Conservation (phyloP, 2,797 vertebrate genomes). For the Gambusia yucatana region DNA sequence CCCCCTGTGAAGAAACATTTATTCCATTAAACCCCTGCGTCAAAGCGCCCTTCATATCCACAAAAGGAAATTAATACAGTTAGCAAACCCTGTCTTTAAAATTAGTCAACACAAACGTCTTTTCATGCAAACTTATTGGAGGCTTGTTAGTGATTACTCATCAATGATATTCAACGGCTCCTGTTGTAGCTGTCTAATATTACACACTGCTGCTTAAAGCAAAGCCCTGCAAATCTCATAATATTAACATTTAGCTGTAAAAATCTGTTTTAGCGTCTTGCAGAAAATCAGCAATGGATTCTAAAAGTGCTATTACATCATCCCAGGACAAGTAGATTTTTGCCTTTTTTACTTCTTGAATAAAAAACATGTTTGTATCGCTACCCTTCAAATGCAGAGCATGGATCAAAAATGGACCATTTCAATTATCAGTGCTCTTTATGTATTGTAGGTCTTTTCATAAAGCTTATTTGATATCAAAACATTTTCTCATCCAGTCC, state of each 20-base stretch:
- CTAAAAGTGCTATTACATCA: slow-evolving; percentile 50
- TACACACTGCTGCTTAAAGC: slow-evolving; percentile 27
- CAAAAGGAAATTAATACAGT: slow-evolving; percentile 57
- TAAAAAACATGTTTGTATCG: not conserved
- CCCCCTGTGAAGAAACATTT: slow-evolving; percentile 30
- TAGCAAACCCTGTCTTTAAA: slow-evolving; percentile 54
- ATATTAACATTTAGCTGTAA: slow-evolving; percentile 25
- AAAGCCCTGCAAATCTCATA: slow-evolving; percentile 21
- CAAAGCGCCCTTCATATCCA: slow-evolving; percentile 31
- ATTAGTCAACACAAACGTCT: slow-evolving; percentile 44
- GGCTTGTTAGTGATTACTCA: slow-evolving; percentile 56
- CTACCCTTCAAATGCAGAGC: not conserved
- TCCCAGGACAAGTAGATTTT: not conserved
- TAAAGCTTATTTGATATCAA: not conserved
- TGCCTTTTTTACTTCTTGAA: not conserved
- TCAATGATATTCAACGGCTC: slow-evolving; percentile 51
- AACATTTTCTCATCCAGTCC: not conserved
- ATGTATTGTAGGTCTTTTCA: not conserved
- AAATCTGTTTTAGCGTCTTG: slow-evolving; percentile 24
- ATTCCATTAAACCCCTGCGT: slow-evolving; percentile 45
- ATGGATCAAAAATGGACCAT: not conserved
- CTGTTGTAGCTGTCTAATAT: slow-evolving; percentile 44
- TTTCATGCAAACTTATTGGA: slow-evolving; percentile 50
- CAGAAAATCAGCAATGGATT: slow-evolving; percentile 26
- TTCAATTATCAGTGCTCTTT: not conserved